phyloP scores from a whole-genome alignment of 2,797 vertebrate species.

The Tamandua tetradactyla region DNA sequence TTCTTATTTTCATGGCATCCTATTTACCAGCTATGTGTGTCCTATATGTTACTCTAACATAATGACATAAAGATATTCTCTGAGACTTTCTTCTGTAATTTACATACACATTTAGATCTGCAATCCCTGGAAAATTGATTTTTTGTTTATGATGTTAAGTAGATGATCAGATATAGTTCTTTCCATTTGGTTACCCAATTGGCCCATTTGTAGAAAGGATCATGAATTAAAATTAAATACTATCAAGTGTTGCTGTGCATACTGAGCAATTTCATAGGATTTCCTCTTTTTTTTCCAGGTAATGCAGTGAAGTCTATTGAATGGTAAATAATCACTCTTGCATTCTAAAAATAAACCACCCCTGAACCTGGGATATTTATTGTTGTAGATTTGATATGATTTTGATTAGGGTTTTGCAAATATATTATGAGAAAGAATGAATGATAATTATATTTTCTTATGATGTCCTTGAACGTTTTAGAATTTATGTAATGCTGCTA shows the following conservation, averaged over 20 bases:
- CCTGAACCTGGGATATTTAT: background rate
- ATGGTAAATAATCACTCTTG: background rate
- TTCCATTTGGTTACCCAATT: no score
- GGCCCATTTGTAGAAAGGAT: background rate
- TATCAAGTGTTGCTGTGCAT: background rate
- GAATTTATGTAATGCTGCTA: background rate
- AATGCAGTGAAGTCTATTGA: background rate
- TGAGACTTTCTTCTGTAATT: background rate
- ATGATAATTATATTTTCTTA: background rate
- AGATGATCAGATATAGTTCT: no score
- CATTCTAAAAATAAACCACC: background rate
- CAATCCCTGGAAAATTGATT: no score
- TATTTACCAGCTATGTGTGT: background rate
- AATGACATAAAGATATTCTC: background rate
- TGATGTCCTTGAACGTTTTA: background rate
- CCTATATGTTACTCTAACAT: background rate
- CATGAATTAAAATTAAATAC: background rate
- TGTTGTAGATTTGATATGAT: background rate
- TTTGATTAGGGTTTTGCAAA: background rate
- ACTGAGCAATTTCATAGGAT: background rate
- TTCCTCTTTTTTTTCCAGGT: background rate
- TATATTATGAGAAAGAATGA: background rate
- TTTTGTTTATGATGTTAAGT: no score
- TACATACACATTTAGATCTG: background rate
- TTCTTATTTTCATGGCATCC: background rate